Conservation (phyloP, 2,113 vertebrate species). For the Hepsetus odoe region DNA sequence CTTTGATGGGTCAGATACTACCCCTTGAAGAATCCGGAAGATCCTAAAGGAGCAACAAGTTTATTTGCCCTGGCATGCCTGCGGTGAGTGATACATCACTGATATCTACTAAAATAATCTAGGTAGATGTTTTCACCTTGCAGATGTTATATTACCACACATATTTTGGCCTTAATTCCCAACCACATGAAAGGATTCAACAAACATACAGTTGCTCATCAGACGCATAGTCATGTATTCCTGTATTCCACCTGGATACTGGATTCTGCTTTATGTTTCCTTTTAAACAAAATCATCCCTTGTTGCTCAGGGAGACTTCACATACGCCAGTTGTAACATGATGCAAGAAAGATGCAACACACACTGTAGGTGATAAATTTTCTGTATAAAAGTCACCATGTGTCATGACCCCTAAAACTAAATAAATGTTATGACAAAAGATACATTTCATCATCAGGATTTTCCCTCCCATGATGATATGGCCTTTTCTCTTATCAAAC, state of each 20-base stretch:
- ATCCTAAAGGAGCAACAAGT: not conserved
- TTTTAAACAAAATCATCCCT: not conserved
- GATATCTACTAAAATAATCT: not conserved
- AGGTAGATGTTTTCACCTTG: not conserved
- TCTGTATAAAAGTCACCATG: conserved; percentile 8
- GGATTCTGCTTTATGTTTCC: conserved; percentile 2
- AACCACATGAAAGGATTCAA: not conserved
- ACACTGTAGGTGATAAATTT: conserved; percentile 24
- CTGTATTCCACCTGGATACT: conserved; percentile 16
- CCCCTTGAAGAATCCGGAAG: not conserved
- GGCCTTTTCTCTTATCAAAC: conserved; percentile 38
- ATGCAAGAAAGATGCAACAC: conserved; percentile 40
- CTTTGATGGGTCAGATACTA: not conserved
- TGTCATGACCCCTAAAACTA: conserved; percentile 19
- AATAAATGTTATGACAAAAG: conserved; percentile 23
- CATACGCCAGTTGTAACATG: conserved; percentile 33
- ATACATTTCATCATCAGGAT: conserved; percentile 28
- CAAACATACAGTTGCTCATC: not conserved
- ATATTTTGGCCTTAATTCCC: not conserved
- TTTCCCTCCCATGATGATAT: conserved; percentile 22
- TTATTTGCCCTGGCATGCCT: not conserved
- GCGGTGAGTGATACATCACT: not conserved
- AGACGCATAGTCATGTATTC: too few species aligned
- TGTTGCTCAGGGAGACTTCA: conserved; percentile 24
- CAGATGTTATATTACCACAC: not conserved